Evolutionary conservation across 1,140 invertebrate genomes (phyloP).

Genomic region (Drosophila fuyamai): DNA sequence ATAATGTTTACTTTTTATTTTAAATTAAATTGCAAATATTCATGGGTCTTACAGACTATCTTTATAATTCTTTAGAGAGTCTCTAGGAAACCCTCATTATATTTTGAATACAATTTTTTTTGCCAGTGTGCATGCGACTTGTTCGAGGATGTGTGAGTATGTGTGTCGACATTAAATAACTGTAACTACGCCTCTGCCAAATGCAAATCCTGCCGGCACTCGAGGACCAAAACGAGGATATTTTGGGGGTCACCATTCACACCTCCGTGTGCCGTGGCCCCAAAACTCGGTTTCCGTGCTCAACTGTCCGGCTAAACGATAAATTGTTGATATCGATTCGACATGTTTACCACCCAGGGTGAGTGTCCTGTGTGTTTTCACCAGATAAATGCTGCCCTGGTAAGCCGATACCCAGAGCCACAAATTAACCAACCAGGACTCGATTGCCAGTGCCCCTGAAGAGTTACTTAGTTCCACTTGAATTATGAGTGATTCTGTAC

Average conservation of each 20-base stretch:
- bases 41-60: no score
- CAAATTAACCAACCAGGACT: constrained; percentile 47
- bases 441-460: background rate
- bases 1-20: background rate
- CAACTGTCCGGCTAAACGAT: constrained; percentile 61
- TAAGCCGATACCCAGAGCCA: constrained; percentile 15
- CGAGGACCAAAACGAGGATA: constrained; percentile 8
- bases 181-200: constrained; percentile 61
- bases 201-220: constrained; percentile 60
- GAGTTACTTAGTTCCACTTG: constrained; percentile 5
- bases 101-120: background rate
- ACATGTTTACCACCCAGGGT: constrained; percentile 28
- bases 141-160: constrained; percentile 4
- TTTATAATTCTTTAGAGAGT: no score
- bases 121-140: background rate
- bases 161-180: constrained; percentile 61
- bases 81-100: no score
- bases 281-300: constrained; percentile 29
- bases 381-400: constrained; percentile 23
- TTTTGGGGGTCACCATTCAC: constrained; percentile 20
- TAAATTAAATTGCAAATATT: background rate
- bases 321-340: constrained; percentile 77
- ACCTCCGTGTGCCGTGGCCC: constrained; percentile 18
- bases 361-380: constrained; percentile 4
- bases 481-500: constrained; percentile 7